A percentile compares a stretch with the other conserved stretches of the same genome.
These are phyloP conservation scores for Python bivittatus DNA, from an alignment of 2,113 vertebrate species.

Conservation along the genomic window DNA sequence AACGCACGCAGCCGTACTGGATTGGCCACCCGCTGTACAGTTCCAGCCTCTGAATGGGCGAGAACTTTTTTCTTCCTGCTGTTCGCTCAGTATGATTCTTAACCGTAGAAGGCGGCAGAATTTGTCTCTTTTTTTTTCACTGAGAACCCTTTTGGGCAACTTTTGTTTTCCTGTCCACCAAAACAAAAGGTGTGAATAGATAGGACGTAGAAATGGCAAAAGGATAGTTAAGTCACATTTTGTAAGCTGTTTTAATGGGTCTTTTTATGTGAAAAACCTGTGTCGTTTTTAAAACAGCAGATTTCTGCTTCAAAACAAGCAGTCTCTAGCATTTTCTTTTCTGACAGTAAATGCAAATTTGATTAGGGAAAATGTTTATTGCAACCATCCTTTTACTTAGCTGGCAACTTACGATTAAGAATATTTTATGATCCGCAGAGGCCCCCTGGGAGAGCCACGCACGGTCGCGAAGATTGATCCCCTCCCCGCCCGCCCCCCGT, in stretches of 20 bases:
- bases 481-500: neutral
- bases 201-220: neutral
- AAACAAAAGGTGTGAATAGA: neutral
- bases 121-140: neutral
- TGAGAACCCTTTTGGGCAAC: neutral
- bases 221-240: neutral
- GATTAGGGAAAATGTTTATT: neutral
- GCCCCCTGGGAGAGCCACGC: neutral
- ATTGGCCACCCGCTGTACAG: neutral
- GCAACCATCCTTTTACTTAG: neutral
- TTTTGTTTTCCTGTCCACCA: neutral
- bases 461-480: neutral
- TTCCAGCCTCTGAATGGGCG: fast-evolving
- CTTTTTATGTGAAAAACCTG: slow-evolving; percentile 31
- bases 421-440: neutral
- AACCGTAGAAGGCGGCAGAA: neutral
- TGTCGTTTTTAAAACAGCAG: slow-evolving; percentile 46
- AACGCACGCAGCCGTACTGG: neutral
- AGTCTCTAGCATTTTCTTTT: slow-evolving; percentile 33
- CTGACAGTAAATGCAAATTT: neutral
- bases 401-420: neutral
- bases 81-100: neutral
- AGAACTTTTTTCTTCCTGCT: neutral
- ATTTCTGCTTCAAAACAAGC: slow-evolving; percentile 15
- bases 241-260: neutral